Evolutionary conservation across 2,113 vertebrate genomes (phyloP).

Genomic region (Phylloscopus whistleri): DNA sequence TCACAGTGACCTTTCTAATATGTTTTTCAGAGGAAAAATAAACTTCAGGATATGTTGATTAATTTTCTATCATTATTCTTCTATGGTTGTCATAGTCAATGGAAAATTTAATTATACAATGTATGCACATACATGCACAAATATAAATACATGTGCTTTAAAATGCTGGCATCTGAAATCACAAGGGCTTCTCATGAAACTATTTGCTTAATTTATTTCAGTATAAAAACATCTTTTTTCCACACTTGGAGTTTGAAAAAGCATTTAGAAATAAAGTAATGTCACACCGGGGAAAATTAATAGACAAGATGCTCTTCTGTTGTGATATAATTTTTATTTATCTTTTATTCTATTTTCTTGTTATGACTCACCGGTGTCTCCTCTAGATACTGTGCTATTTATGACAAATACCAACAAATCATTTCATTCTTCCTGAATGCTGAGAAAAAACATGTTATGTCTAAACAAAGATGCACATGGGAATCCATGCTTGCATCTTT

Average conservation of each 20-base stretch:
- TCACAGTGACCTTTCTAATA: slow-evolving; percentile 74
- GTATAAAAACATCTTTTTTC: neutral
- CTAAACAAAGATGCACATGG: slow-evolving; percentile 66
- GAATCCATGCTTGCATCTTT: slow-evolving; percentile 49
- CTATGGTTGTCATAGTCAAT: slow-evolving; percentile 45
- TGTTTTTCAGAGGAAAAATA: slow-evolving; percentile 63
- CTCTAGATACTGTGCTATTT: slow-evolving; percentile 52
- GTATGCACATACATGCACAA: slow-evolving; percentile 66
- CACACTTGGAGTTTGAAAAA: slow-evolving; percentile 23
- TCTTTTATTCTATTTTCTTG: slow-evolving; percentile 14
- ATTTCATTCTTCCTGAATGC: slow-evolving; percentile 63
- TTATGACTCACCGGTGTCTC: neutral
- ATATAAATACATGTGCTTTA: slow-evolving; percentile 62
- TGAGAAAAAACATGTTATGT: slow-evolving; percentile 38
- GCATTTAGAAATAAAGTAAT: slow-evolving; percentile 31
- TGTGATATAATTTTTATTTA: slow-evolving; percentile 20
- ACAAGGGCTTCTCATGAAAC: slow-evolving; percentile 45
- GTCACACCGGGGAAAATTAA: neutral
- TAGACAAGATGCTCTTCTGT: neutral
- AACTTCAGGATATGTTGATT: slow-evolving; percentile 73
- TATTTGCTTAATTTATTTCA: slow-evolving; percentile 60
- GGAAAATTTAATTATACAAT: slow-evolving; percentile 63
- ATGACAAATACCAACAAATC: slow-evolving; percentile 67
- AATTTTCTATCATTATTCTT: slow-evolving; percentile 71
- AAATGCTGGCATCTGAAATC: slow-evolving; percentile 51